Evolutionary conservation across 30 jellyfish, hydroid and myxozoan species (phyloP), one percentile per base, ranked within the genome.

Genomic region (Aurelia aurita complex sp. Pacific): DNA sequence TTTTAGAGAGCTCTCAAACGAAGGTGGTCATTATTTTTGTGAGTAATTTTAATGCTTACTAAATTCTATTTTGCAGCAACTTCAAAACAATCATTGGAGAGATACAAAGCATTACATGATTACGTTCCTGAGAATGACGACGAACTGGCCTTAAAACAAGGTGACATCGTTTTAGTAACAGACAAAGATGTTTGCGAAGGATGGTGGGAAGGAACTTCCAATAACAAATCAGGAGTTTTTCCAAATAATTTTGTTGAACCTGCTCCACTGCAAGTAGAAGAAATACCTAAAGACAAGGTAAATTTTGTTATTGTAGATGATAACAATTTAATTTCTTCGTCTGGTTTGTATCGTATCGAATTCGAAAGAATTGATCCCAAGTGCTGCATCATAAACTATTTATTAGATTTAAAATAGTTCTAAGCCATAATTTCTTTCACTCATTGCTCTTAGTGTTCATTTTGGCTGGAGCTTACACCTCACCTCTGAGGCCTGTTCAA

Each of bases 131-230:
- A 89, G 46, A 88, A 94, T 40, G 92, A 81, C 32, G 99, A 94
- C 60, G 99, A 94, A 60, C 57, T 94, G 8, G 87, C 83, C 19
- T 71, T 94, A 46, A 54, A 79, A 6, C 82, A 76, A 16, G 99
- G 97, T 29, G 99, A 89, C 55, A 51, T 85, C 59, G 81, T 94
- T 51, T 80, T 77, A 13, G 88, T 94, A 23, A 69, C 94, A 16
- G 62, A 82, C 63, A 90, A 89, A 23, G 94, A 89, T 43, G 86
- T 67, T 15, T 97, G 86, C 59, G 96, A 85, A 35, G 99, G 99
- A 12, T 94, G 99, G 99, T 94, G 99, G 99, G 94, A 89, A 79
- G 99, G 99, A 16, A 77, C 75, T 10, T 51, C 87, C 40, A 76
- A 77, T 55, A 97, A 97, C 11, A 88, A 89, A 64, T 62, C 78